Evolutionary conservation across 2,113 vertebrate species (phyloP), one percentile per base, ranked within the genome.

Genomic region (Lycocorax pyrrhopterus): DNA sequence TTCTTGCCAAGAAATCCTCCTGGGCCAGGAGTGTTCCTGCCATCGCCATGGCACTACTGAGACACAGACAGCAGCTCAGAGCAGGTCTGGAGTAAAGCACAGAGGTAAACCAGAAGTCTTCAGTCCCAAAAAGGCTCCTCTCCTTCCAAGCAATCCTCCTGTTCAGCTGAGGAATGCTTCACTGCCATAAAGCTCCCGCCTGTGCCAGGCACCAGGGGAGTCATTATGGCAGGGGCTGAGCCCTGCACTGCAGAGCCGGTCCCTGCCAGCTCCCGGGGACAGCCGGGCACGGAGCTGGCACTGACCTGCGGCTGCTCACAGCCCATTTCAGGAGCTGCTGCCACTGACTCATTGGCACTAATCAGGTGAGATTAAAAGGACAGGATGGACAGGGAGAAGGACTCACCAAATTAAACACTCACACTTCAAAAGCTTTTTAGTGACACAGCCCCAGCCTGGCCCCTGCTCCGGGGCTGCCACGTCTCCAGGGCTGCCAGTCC

Each of bases 21-120:
- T 4, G 46, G 58, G 30, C 27, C 22, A 25, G 35, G 27, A 47
- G n/a, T 0, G 25, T 46, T 76, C 41, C 41, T 13, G 27, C 6
- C 53, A 22, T 10, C 9, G 0, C 49, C 14, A 0, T 0, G 51
- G 53, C 5, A 0, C 30, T 29, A 3, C 71, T 33, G 67, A 41
- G 81, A 9, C 60, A 41, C 18, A 46, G 80, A 6, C 5, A 74
- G 60, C 35, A 58, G 51, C 87, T 67, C 39, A 27, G 29, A 53
- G 12, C 58, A 44, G 62, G n/a, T 29, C 41, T 78, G 41, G 14
- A 27, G 53, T 5, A n/a, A n/a, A 41, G 51, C 68, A 62, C 8
- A 32, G 64, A 84, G 39, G 10, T 9, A 22, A 85, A 37, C 8
- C 43, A 60, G 3, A 49, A 16, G 35, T 60, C 12, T 41, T 46